Evolutionary conservation across 2,113 vertebrate species (phyloP).

Genomic region (Chaenogobius annularis): DNA sequence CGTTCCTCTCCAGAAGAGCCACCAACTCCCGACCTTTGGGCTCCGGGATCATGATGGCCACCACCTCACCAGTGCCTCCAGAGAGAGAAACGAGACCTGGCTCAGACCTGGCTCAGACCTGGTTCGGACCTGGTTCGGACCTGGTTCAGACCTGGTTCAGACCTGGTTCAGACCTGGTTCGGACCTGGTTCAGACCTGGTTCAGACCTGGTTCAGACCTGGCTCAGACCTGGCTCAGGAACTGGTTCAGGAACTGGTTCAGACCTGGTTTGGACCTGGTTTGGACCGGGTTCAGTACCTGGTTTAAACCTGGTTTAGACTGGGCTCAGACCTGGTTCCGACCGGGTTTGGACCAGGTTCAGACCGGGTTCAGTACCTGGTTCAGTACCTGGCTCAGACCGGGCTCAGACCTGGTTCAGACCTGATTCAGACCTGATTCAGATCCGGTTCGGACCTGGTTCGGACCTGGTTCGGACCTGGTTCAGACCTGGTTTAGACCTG

Average conservation of each 20-base stretch:
- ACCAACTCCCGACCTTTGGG: slow-evolving; percentile 92
- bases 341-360: too few relatives aligned
- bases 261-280: background rate
- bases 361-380: background rate
- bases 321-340: too few relatives aligned
- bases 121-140: background rate
- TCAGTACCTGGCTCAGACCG: too few relatives aligned
- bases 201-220: background rate
- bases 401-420: background rate
- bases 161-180: background rate
- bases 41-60: slow-evolving; percentile 98
- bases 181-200: background rate
- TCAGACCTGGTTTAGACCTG: too few relatives aligned
- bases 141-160: background rate
- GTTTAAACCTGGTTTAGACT: too few relatives aligned
- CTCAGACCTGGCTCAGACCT: too few relatives aligned
- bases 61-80: slow-evolving; percentile 87
- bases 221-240: background rate
- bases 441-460: background rate
- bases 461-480: too few relatives aligned
- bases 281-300: background rate
- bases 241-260: background rate
- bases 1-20: slow-evolving; percentile 87
- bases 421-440: background rate
- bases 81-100: background rate